These are phyloP conservation scores for Sarcophilus harrisii DNA, from an alignment of 2,797 vertebrate species.

Conservation along the genomic window DNA sequence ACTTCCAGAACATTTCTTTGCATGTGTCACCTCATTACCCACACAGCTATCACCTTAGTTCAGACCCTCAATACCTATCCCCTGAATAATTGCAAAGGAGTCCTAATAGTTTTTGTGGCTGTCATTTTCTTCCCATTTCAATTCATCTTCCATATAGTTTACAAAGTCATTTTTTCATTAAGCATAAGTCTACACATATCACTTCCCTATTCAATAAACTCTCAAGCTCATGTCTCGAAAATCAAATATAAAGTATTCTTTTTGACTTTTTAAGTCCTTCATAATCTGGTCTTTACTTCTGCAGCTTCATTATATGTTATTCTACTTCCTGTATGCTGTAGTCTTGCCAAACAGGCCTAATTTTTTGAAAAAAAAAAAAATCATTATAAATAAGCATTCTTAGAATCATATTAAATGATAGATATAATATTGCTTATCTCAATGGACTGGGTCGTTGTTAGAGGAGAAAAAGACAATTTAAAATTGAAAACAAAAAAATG, in stretches of 20 bases:
- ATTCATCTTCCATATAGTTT: background rate
- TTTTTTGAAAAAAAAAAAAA: background rate
- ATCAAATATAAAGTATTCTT: background rate
- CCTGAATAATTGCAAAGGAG: background rate
- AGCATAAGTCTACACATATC: background rate
- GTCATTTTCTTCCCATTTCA: background rate
- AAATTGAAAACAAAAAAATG: background rate
- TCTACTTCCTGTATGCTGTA: background rate
- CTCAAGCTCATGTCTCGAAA: background rate
- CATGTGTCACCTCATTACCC: background rate
- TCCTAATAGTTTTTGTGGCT: background rate
- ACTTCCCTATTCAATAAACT: background rate
- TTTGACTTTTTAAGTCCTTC: background rate
- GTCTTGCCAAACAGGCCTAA: background rate
- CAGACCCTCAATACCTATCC: background rate
- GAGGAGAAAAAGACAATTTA: background rate
- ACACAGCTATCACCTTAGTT: background rate
- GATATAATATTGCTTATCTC: background rate
- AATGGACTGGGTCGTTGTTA: background rate
- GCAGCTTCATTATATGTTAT: background rate
- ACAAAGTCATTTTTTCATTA: background rate
- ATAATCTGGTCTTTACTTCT: background rate
- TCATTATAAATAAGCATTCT: background rate
- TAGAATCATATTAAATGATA: background rate
- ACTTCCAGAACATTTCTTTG: background rate